A percentile compares a stretch with the other conserved stretches of the same genome.
These are phyloP conservation scores for Philopotamus ludificatus DNA, from an alignment of 1,140 invertebrate genomes.

Conservation along the genomic window DNA sequence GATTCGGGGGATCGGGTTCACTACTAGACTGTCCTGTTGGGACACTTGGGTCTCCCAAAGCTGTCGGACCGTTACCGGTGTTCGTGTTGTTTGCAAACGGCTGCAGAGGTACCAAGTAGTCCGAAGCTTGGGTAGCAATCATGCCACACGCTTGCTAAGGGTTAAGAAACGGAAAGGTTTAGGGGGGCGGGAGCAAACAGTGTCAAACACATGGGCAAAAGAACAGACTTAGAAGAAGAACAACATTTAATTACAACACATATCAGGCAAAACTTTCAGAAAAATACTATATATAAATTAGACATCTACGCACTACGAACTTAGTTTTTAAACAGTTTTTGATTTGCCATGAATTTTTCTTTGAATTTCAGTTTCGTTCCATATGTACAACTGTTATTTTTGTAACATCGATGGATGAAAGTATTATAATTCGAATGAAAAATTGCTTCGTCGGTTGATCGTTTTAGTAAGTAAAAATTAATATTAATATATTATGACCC, in stretches of 20 bases:
- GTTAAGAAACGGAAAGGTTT: constrained; percentile 10
- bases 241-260: neutral
- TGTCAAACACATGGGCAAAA: constrained; percentile 4
- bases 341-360: no score
- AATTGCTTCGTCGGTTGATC: no score
- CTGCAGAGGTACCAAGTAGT: constrained; percentile 55
- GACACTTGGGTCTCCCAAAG: constrained; percentile 2
- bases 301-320: neutral
- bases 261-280: neutral
- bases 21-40: constrained; percentile 1
- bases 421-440: no score
- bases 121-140: constrained; percentile 48
- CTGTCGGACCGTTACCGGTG: neutral
- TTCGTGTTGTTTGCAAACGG: constrained; percentile 37
- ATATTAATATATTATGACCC: no score
- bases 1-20: constrained; percentile 25
- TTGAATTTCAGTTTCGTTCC: no score
- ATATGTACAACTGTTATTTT: no score
- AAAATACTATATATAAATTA: neutral
- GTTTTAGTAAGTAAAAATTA: no score
- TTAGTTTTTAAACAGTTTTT: no score
- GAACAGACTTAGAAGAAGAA: constrained; percentile 15
- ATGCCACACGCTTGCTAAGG: constrained; percentile 48
- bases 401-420: no score
- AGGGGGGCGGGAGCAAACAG: neutral